Evolutionary conservation across 1,140 invertebrate species (phyloP).

Genomic region (Atopsyche davidsoni): DNA sequence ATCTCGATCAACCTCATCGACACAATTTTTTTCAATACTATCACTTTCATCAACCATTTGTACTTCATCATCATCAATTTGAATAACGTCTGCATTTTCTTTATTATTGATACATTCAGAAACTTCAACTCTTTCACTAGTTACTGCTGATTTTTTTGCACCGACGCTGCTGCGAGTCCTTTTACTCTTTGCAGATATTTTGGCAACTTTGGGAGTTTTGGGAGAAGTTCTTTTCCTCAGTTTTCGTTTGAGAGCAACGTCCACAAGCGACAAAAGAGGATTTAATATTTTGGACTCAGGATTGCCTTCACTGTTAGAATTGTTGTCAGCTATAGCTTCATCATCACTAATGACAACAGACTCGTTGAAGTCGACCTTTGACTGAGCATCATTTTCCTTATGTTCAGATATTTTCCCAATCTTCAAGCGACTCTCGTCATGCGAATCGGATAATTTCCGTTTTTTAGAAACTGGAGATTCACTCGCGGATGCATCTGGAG

Average conservation of each 20-base stretch:
- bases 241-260: slow-evolving; percentile 20
- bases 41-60: neutral
- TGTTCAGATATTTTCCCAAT: slow-evolving; percentile 9
- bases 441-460: slow-evolving; percentile 15
- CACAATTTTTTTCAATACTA: neutral
- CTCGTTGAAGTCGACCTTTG: slow-evolving; percentile 1
- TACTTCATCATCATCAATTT: no score
- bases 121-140: neutral
- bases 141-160: neutral
- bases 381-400: neutral
- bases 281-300: slow-evolving; percentile 1
- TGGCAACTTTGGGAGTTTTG: neutral
- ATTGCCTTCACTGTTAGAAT: neutral
- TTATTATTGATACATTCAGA: slow-evolving; percentile 1
- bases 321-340: neutral
- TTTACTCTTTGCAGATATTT: neutral
- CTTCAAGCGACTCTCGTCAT: slow-evolving; percentile 14
- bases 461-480: slow-evolving; percentile 15
- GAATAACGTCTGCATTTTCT: neutral
- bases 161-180: neutral
- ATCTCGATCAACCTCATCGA: no score
- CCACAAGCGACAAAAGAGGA: slow-evolving; percentile 20
- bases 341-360: slow-evolving; percentile 14
- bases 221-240: slow-evolving; percentile 16
- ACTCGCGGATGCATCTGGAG: slow-evolving; percentile 6